phyloP scores from a whole-genome alignment of 2,797 vertebrate genomes.

The Antrozous pallidus region DNA sequence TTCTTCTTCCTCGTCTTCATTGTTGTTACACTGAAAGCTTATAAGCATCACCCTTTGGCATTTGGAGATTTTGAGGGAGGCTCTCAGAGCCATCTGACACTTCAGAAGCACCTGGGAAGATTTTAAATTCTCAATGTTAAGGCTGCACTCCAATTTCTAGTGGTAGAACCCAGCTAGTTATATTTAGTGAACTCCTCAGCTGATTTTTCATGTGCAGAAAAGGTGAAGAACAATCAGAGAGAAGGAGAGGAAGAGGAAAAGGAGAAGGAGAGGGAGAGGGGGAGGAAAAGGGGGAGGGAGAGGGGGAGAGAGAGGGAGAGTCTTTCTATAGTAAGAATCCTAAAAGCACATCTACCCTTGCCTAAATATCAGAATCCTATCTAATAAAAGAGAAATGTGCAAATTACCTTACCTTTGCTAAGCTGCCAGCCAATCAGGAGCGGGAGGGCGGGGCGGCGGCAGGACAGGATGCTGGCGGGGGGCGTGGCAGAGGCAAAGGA shows the following conservation, averaged over 20 bases:
- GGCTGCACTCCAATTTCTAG: background rate
- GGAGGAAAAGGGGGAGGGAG: too few species aligned
- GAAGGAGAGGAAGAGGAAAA: background rate
- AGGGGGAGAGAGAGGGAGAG: background rate
- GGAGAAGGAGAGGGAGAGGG: background rate
- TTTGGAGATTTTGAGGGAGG: background rate
- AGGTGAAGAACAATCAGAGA: background rate
- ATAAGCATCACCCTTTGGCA: background rate
- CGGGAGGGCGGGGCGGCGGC: too few species aligned
- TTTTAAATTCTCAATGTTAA: background rate
- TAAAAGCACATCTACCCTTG: background rate
- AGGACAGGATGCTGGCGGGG: too few species aligned
- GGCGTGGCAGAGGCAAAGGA: too few species aligned
- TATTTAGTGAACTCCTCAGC: background rate
- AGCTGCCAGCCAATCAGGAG: too few species aligned
- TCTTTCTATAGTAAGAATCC: background rate
- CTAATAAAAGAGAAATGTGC: too few species aligned
- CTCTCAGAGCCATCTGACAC: background rate
- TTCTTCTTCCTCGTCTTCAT: background rate
- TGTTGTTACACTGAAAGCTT: background rate
- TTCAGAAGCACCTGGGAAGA: background rate
- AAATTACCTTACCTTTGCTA: too few species aligned
- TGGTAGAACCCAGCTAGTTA: background rate
- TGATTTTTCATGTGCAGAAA: background rate
- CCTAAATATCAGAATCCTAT: background rate